Conservation (phyloP, 2,888 invertebrate species). For the Protophormia terraenovae region DNA sequence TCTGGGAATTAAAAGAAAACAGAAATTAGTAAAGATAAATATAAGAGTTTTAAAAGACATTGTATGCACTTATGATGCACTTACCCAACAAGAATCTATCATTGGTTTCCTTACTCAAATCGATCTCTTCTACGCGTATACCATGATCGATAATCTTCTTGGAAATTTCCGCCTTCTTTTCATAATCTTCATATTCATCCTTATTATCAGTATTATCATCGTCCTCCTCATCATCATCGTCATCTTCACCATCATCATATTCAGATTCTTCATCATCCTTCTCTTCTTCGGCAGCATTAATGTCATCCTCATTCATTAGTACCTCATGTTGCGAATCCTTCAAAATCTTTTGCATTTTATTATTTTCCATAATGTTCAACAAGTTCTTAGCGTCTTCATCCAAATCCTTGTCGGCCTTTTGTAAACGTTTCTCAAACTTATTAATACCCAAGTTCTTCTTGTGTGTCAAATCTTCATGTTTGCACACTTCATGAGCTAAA, state of each 20-base stretch:
- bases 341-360: constrained; percentile 74
- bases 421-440: constrained; percentile 74
- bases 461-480: constrained; percentile 71
- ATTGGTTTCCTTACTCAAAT: constrained; percentile 76
- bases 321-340: constrained; percentile 72
- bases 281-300: constrained; percentile 75
- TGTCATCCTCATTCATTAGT: constrained; percentile 72
- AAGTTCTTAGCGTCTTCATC: constrained; percentile 75
- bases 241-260: constrained; percentile 80
- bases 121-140: constrained; percentile 77
- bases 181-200: constrained; percentile 70
- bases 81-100: constrained; percentile 78
- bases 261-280: constrained; percentile 79
- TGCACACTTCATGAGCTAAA: constrained; percentile 79
- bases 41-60: not conserved
- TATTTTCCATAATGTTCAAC: constrained; percentile 74
- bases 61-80: not conserved
- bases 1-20: constrained; percentile 68
- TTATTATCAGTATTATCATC: constrained; percentile 79
- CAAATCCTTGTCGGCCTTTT: constrained; percentile 73
- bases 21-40: not conserved
- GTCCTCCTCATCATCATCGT: constrained; percentile 80
- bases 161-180: constrained; percentile 72
- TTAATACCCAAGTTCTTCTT: constrained; percentile 59
- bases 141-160: constrained; percentile 74